Conservation (phyloP, 1,140 invertebrate species). For the Octopus bimaculoides region DNA sequence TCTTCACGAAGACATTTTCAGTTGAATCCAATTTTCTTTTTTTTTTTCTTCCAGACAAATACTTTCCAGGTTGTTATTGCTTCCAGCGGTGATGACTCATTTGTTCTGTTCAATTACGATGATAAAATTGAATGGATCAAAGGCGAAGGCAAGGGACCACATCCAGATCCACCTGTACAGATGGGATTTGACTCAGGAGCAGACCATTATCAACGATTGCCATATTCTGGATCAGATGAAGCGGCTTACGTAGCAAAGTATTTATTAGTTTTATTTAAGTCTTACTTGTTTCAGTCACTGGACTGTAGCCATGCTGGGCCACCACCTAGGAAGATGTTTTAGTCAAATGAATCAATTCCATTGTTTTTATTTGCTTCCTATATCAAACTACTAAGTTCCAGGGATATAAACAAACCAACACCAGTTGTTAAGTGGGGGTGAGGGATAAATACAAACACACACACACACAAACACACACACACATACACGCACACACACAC, state of each 20-base stretch:
- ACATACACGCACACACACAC: no score
- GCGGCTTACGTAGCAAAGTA: constrained; percentile 74
- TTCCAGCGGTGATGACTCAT: constrained; percentile 78
- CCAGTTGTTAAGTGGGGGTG: no score
- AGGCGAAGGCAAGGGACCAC: constrained; percentile 63
- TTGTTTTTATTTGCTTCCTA: no score
- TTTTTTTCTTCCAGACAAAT: constrained; percentile 62
- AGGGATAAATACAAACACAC: no score
- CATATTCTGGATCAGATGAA: constrained; percentile 84
- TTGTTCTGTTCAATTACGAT: constrained; percentile 81
- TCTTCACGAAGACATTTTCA: no score
- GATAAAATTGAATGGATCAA: constrained; percentile 89
- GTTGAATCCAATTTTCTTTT: constrained; percentile 16
- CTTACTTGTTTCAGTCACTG: no score
- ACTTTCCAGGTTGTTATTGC: constrained; percentile 82
- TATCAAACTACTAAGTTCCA: no score
- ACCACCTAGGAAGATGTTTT: no score
- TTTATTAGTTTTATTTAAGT: constrained; percentile 25
- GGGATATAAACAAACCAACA: no score
- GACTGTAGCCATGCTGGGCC: no score
- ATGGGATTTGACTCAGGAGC: constrained; percentile 85
- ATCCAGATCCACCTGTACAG: constrained; percentile 83
- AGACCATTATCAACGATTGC: constrained; percentile 67
- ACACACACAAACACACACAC: no score
- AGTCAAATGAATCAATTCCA: no score